Evolutionary conservation across 2,113 vertebrate species (phyloP), one percentile per base, ranked within the genome.

Genomic region (Myrmecophaga tridactyla): DNA sequence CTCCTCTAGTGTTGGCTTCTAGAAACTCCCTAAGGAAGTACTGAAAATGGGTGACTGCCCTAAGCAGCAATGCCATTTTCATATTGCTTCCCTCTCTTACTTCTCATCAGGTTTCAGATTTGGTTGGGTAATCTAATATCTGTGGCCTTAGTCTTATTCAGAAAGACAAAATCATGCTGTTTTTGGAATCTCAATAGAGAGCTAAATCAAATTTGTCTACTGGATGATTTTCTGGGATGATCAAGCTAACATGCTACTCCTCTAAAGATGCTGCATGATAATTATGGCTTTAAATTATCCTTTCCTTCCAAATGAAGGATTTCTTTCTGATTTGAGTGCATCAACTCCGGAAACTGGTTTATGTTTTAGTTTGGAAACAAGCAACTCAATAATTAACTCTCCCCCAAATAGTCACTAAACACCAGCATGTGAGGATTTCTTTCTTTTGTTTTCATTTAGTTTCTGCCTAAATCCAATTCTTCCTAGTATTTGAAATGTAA

Each of bases 401-500:
- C 58, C 43, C 63, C 29, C 7, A 93, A 93, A 77, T 89, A 89
- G 2, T 63, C 93, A 15, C 43, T 90, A 46, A 34, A 93, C 6
- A 76, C 4, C 17, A 90, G 18, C 1, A 43, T 39, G 15, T 84
- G 7, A 86, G 15, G 46, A 90, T 65, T 81, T 86, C n/a, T 89
- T 82, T 92, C 63, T 86, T 67, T 70, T 90, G 58, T 93, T 94
- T 91, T 63, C 11, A 36, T 92, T 89, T 93, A 31, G 0, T 87
- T 95, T 94, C 43, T 76, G 23, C 36, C 53, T 76, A 94, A 96
- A 27, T 27, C 69, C 27, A 80, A 27, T 94, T 92, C 51, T 95
- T 34, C 41, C 87, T 69, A 90, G n/a, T 53, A 94, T 96, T 81
- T 86, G 39, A 85, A 94, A 93, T 3, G 20, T 70, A 93, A 25